Base-by-base conservation (phyloP, 2,888 invertebrate species). In the Dioctria rufipes region DNA sequence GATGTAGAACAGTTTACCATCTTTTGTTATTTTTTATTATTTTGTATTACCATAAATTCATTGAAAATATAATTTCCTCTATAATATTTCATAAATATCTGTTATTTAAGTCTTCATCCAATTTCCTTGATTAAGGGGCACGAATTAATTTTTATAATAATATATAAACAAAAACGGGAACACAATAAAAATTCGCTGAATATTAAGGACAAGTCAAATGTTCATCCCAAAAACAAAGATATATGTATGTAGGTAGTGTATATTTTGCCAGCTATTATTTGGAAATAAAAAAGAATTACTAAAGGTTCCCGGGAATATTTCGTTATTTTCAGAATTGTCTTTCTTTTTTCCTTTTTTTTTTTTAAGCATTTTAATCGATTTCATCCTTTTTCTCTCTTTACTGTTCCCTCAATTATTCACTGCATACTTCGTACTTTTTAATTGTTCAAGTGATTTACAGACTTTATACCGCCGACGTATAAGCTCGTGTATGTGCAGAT, bases 371-470 rank as follows among this genome's bases (percentile, higher is more conserved):
- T 77, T 77, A 46, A 77, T 77, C 63, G 77, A 77, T 77, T 77
- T 63, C 63, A 43, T 43, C 8, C 8, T 65, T 25, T 67, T 67
- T 67, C 4, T 51, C 51, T 54, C 40, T 78, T 54, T 78, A 5
- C 25, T 40, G 63, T 78, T 39, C 61, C n/a, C 63, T 63, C 66
- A 54, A 54, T 66, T 78, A 78, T 78, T 78, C 66, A 66, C 54
- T 63, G 65, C 78, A 78, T 66, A 78, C 54, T 66, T 78, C 66
- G 66, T 78, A 66, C 65, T 66, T 78, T 78, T 78, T 78, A 78
- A 78, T 78, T 78, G 78, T 78, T 78, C 78, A 40, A 78, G 78
- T 78, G 78, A 78, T 78, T 78, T 78, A 78, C 66, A 40, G 54
- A 78, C 49, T 51, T 42, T 78, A 58, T 58, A 42, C 43, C 5